These are phyloP conservation scores for Phorcus lineatus DNA, from an alignment of 2,888 invertebrate genomes.

Conservation along the genomic window DNA sequence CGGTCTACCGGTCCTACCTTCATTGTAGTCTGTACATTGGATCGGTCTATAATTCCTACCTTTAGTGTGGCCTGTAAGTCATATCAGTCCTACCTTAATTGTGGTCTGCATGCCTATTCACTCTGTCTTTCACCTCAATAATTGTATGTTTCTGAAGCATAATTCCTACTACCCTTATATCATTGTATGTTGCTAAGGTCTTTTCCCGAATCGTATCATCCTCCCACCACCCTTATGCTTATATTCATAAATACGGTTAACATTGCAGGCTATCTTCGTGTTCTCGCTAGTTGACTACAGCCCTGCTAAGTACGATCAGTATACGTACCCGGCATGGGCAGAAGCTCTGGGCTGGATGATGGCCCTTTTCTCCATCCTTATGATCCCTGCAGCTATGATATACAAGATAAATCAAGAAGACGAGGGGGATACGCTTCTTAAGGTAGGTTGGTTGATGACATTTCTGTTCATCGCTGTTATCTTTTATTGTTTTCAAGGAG, in stretches of 20 bases:
- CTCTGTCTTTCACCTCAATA: too few species aligned
- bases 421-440: conserved; percentile 45
- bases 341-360: conserved; percentile 70
- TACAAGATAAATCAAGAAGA: conserved; percentile 53
- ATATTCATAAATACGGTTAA: too few species aligned
- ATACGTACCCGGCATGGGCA: conserved; percentile 64
- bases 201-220: too few species aligned
- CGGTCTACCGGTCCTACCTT: not conserved
- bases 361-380: conserved; percentile 60
- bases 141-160: too few species aligned
- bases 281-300: conserved; percentile 69
- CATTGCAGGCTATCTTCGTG: conserved; percentile 78
- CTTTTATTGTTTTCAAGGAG: too few species aligned
- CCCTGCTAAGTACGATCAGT: conserved; percentile 64
- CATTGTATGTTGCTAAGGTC: too few species aligned
- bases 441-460: conserved; percentile 36
- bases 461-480: not conserved
- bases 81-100: too few species aligned
- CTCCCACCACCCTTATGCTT: too few species aligned
- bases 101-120: too few species aligned
- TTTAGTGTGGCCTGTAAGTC: not conserved
- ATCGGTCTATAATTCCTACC: not conserved
- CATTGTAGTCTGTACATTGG: not conserved
- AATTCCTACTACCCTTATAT: too few species aligned
- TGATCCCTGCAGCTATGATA: conserved; percentile 62